phyloP scores from a whole-genome alignment of 2,113 vertebrate genomes.

The Paramisgurnus dabryanus region DNA sequence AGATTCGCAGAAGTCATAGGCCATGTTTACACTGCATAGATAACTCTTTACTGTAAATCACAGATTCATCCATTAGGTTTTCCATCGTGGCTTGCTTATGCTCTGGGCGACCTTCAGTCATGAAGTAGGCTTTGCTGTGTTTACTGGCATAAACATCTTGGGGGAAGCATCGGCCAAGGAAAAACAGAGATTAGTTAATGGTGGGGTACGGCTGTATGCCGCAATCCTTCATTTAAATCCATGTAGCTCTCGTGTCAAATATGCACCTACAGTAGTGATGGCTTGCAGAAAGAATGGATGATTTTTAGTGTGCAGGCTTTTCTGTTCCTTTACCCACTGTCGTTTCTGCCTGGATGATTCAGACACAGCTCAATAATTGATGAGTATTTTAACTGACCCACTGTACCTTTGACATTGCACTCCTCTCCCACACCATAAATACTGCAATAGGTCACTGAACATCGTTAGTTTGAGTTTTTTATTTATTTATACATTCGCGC shows the following conservation, averaged over 20 bases:
- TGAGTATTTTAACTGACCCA: slow-evolving; percentile 12
- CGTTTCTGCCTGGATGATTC: slow-evolving; percentile 13
- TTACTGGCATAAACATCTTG: slow-evolving; percentile 24
- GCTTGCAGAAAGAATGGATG: slow-evolving; percentile 1
- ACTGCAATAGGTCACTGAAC: slow-evolving; percentile 6
- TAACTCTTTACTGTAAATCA: slow-evolving; percentile 35
- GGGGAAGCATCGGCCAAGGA: slow-evolving; percentile 14
- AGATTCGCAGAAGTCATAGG: background rate
- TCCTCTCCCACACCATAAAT: slow-evolving; percentile 12
- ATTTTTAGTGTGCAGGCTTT: background rate
- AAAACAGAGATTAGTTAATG: slow-evolving; percentile 1
- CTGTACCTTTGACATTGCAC: slow-evolving; percentile 4
- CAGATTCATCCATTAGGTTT: slow-evolving; percentile 19
- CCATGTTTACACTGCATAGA: slow-evolving; percentile 7
- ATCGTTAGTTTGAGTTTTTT: slow-evolving; percentile 10
- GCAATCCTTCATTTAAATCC: background rate
- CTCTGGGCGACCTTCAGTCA: slow-evolving; percentile 16
- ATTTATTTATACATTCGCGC: background rate
- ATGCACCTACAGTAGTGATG: slow-evolving; percentile 14
- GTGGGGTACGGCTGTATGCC: background rate
- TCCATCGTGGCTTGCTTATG: slow-evolving; percentile 10
- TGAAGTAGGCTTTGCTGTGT: slow-evolving; percentile 20
- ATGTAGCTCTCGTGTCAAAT: slow-evolving; percentile 14
- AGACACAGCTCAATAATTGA: slow-evolving; percentile 15
- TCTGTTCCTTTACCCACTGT: background rate